Conservation (phyloP, 1,140 invertebrate genomes). For the Papilio glaucus region DNA sequence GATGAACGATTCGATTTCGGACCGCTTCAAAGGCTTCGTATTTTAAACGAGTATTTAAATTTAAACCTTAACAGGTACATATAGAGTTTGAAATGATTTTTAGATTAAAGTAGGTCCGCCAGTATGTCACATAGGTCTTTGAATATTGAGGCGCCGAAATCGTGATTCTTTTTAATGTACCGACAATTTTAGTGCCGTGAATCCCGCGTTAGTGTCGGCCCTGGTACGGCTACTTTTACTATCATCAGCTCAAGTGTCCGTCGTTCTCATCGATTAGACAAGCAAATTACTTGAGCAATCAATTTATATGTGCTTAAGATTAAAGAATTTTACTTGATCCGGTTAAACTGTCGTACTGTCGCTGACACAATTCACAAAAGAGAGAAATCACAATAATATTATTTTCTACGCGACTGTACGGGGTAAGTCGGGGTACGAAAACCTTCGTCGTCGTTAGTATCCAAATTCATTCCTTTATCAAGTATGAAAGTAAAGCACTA, state of each 20-base stretch:
- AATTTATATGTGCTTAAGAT: too few relatives aligned
- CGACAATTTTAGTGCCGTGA: not conserved
- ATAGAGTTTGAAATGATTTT: conserved; percentile 35
- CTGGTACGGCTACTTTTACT: conserved; percentile 22
- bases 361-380: too few relatives aligned
- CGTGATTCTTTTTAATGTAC: conserved; percentile 29
- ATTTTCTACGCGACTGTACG: too few relatives aligned
- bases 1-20: conserved; percentile 57
- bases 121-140: conserved; percentile 49
- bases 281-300: too few relatives aligned
- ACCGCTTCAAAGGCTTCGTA: conserved; percentile 52
- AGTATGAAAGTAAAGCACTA: too few relatives aligned
- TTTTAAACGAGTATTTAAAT: conserved; percentile 7
- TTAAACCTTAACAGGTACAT: not conserved
- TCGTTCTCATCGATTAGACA: not conserved
- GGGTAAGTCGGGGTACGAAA: too few relatives aligned
- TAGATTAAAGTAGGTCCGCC: conserved; percentile 40
- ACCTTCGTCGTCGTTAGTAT: too few relatives aligned
- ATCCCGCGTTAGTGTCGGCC: conserved; percentile 16
- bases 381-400: too few relatives aligned
- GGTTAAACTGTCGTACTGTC: too few relatives aligned
- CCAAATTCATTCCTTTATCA: too few relatives aligned
- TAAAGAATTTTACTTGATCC: too few relatives aligned
- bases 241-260: not conserved
- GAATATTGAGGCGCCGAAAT: conserved; percentile 37